A percentile compares a stretch with the other conserved stretches of the same genome.
Evolutionary conservation across 2,797 vertebrate species (phyloP).

Genomic region (Megalops cyprinoides): DNA sequence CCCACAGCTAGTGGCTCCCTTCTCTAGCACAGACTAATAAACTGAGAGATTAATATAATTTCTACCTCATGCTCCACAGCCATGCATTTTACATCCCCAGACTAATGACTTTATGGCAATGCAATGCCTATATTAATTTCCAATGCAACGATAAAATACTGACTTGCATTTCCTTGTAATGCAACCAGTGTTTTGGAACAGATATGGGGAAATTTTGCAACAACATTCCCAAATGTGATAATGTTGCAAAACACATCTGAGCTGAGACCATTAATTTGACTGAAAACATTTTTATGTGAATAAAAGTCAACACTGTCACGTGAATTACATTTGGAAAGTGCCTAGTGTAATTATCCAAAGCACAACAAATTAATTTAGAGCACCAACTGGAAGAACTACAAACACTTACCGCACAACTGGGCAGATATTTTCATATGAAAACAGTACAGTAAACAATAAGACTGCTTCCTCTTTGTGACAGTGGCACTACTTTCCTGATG

Average conservation of each 20-base stretch:
- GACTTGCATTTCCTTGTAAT: not conserved
- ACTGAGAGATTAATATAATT: slow-evolving; percentile 9
- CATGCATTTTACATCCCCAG: not conserved
- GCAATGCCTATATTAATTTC: not conserved
- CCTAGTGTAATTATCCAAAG: not conserved
- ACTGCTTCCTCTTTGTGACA: not conserved
- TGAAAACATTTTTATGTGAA: too few species aligned
- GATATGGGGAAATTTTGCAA: not conserved
- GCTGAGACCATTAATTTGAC: too few species aligned
- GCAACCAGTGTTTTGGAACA: not conserved
- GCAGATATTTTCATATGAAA: not conserved
- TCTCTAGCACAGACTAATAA: not conserved
- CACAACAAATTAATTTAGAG: not conserved
- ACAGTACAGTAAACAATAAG: not conserved
- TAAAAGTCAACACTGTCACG: too few species aligned
- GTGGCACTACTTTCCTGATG: not conserved
- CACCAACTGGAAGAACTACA: not conserved
- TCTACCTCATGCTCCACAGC: not conserved
- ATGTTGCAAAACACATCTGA: too few species aligned
- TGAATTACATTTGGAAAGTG: too few species aligned
- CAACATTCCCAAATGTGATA: too few species aligned
- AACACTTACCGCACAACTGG: not conserved
- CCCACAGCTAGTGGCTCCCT: not conserved
- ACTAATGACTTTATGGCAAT: not conserved
- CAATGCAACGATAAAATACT: slow-evolving; percentile 2